phyloP scores from a whole-genome alignment of 2,888 invertebrate genomes.

The Anaspis maculata region DNA sequence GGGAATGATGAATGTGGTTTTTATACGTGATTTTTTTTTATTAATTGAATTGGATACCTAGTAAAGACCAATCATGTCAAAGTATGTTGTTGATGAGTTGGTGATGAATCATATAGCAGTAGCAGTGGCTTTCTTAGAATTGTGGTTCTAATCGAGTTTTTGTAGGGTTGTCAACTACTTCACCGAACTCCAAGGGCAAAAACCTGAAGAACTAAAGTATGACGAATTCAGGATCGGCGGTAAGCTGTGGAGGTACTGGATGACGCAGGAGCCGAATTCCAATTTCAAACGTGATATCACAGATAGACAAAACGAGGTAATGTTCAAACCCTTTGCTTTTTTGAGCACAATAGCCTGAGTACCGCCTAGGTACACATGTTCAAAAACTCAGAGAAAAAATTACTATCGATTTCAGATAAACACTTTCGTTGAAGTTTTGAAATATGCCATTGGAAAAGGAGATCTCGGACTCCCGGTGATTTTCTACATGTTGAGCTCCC shows the following conservation, averaged over 20 bases:
- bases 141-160: constrained; percentile 22
- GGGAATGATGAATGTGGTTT: too few species aligned
- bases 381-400: too few species aligned
- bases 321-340: neutral
- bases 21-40: too few species aligned
- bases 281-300: constrained; percentile 57
- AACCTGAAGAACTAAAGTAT: constrained; percentile 31
- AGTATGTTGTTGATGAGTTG: too few species aligned
- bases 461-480: constrained; percentile 62
- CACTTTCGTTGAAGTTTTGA: constrained; percentile 49
- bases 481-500: constrained; percentile 55
- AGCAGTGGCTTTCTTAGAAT: too few species aligned
- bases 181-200: constrained; percentile 23
- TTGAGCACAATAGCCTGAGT: too few species aligned
- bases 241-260: constrained; percentile 67
- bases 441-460: constrained; percentile 51
- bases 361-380: too few species aligned
- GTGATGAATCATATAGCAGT: too few species aligned
- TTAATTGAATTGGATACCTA: too few species aligned
- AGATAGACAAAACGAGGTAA: constrained; percentile 48
- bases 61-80: too few species aligned
- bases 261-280: constrained; percentile 55
- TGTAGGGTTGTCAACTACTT: constrained; percentile 42
- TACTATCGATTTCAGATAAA: constrained; percentile 26
- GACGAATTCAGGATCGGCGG: constrained; percentile 49